phyloP scores from a whole-genome alignment of 2,113 vertebrate species.

The Upupa epops region DNA sequence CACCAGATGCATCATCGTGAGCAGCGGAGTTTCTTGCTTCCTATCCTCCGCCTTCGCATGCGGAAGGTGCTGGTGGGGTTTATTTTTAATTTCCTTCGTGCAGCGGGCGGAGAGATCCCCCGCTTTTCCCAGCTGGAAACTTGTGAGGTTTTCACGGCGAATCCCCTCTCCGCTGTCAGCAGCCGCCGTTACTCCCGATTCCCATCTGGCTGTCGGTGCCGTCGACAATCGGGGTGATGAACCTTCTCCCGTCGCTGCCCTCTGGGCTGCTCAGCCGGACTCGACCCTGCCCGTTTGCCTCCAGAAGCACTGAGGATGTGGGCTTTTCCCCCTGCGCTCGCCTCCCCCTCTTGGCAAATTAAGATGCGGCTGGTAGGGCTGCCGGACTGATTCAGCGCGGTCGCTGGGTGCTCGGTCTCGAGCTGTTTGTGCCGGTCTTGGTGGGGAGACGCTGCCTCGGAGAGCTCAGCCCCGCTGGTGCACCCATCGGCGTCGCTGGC shows the following conservation, averaged over 20 bases:
- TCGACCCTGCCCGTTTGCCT: rapidly evolving
- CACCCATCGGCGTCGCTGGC: not conserved
- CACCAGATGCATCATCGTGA: constrained; percentile 18
- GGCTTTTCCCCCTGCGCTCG: not conserved
- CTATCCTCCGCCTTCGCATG: constrained; percentile 33
- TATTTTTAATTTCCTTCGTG: constrained; percentile 16
- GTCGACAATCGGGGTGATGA: not conserved
- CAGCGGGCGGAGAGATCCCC: constrained; percentile 23
- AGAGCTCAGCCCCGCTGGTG: not conserved
- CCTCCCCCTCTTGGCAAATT: not conserved
- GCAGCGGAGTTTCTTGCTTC: constrained; percentile 32
- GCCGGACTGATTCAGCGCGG: not conserved
- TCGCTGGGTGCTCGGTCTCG: not conserved
- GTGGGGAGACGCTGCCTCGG: rapidly evolving
- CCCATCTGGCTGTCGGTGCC: not conserved
- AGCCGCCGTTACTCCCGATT: not conserved
- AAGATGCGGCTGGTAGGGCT: not conserved
- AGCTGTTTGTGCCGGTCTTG: rapidly evolving
- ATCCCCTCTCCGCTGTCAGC: not conserved
- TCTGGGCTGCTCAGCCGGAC: not conserved
- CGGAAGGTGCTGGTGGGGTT: constrained; percentile 29
- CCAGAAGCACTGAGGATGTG: not conserved
- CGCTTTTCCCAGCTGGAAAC: constrained; percentile 38
- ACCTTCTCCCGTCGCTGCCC: not conserved
- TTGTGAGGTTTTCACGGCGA: not conserved